Percentiles rank a stretch among this genome's conserved stretches.
Conservation (phyloP, 2,797 vertebrate genomes). For the Chelon auratus region DNA sequence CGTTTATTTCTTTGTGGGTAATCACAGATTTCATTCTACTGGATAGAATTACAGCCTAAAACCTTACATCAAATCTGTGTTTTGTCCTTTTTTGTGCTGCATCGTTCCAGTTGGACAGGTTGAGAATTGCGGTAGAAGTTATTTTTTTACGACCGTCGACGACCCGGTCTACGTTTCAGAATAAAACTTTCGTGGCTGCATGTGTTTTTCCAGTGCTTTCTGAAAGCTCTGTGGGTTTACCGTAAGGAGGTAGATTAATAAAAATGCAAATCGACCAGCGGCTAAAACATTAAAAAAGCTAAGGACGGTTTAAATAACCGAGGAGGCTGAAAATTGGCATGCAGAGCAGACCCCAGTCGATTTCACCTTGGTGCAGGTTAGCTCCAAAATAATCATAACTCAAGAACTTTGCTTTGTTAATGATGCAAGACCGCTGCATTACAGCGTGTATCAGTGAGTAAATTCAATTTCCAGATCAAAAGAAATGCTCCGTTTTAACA, state of each 20-base stretch:
- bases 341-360: neutral
- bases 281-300: constrained; percentile 6
- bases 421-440: constrained; percentile 1
- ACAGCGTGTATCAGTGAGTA: constrained; percentile 6
- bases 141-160: constrained; percentile 18
- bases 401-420: constrained; percentile 15
- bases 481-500: neutral
- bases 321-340: constrained; percentile 10
- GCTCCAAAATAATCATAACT: constrained; percentile 19
- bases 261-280: constrained; percentile 23
- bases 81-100: neutral
- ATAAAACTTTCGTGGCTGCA: constrained; percentile 1
- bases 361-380: constrained; percentile 17
- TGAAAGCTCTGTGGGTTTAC: constrained; percentile 12
- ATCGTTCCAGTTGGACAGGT: constrained; percentile 8
- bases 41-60: neutral
- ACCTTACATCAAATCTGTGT: neutral
- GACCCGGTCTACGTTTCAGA: constrained; percentile 37
- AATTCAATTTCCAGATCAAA: neutral
- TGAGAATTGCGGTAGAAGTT: constrained; percentile 9
- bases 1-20: constrained; percentile 20
- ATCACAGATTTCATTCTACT: neutral
- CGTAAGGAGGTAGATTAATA: constrained; percentile 9
- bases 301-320: constrained; percentile 19
- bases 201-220: constrained; percentile 5